phyloP scores from a whole-genome alignment of 2,113 vertebrate species.

The Phylloscopus trochilus region DNA sequence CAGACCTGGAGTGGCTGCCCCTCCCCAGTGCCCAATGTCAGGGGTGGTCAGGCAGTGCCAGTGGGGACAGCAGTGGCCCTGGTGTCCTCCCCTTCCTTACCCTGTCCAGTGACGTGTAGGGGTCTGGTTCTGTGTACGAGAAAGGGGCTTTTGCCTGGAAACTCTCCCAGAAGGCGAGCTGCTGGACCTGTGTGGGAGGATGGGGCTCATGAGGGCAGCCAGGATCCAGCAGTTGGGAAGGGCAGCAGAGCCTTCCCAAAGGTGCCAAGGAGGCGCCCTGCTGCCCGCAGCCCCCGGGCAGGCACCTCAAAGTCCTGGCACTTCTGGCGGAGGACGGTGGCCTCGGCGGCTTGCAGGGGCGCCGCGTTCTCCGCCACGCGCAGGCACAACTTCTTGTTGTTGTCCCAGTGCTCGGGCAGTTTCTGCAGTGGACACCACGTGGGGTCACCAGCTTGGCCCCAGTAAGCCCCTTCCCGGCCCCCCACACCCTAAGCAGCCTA shows the following conservation, averaged over 20 bases:
- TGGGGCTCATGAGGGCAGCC: not conserved
- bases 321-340: constrained; percentile 60
- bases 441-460: not conserved
- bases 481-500: fast-evolving
- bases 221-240: fast-evolving
- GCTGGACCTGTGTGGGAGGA: constrained; percentile 44
- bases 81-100: not conserved
- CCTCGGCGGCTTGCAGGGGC: constrained; percentile 72
- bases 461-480: fast-evolving
- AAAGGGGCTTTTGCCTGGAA: constrained; percentile 71
- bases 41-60: not conserved
- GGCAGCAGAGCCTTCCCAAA: fast-evolving
- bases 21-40: not conserved
- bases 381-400: constrained; percentile 73
- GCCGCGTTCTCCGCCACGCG: constrained; percentile 65
- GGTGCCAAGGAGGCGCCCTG: fast-evolving
- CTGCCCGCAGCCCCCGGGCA: fast-evolving
- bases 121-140: constrained; percentile 14
- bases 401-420: constrained; percentile 73
- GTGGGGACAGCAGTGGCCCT: fast-evolving
- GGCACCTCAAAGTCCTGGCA: constrained; percentile 76
- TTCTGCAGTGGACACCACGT: not conserved
- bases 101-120: constrained; percentile 69
- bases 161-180: constrained; percentile 66
- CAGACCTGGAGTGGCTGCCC: not conserved